Base-by-base conservation (phyloP, 2,888 invertebrate genomes). In the Oligia strigilis region DNA sequence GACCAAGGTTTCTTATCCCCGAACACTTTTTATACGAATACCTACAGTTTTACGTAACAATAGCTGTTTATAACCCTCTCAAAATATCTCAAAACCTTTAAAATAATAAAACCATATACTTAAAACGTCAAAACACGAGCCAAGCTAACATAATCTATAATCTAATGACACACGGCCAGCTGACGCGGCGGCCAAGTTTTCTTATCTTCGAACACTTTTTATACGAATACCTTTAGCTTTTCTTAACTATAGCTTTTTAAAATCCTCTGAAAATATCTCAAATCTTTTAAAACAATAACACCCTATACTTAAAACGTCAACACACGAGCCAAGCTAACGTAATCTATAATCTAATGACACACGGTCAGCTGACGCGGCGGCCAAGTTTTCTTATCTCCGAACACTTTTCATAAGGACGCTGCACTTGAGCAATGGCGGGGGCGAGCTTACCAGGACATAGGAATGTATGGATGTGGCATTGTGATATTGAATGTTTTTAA, bases 1-100 rank as follows among this genome's bases (percentile, higher is more conserved):
- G 91, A 78, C 83, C 92, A 94, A 95, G 91, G 95, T 95, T 94
- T 94, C 95, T 95, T 96, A 96, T 96, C 95, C 94, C 77, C 82
- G 85, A 93, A 93, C 92, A 93, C 93, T 95, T 92, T 92, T 95
- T 93, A 94, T 95, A 94, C 23, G n/a, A 29, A 62, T 29, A n/a
- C n/a, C n/a, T n/a, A n/a, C n/a, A n/a, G n/a, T n/a, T n/a, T n/a
- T n/a, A 8, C 4, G 1, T 14, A 43, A 52, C 49, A 5, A 36
- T 13, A 19, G 19, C 1, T 52, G 4, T 75, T 75, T 49, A 49
- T 13, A 49, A 49, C 4, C 49, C 49, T 13, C 13, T 49, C 4
- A 49, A 49, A 46, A 46, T 46, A 46, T 46, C 2, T 46, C 13
- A 46, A 46, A 49, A 49, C 13, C 49, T 13, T 49, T 66, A 29